These are phyloP conservation scores for Laticauda laticaudata DNA, from an alignment of 2,113 vertebrate species.

Conservation along the genomic window DNA sequence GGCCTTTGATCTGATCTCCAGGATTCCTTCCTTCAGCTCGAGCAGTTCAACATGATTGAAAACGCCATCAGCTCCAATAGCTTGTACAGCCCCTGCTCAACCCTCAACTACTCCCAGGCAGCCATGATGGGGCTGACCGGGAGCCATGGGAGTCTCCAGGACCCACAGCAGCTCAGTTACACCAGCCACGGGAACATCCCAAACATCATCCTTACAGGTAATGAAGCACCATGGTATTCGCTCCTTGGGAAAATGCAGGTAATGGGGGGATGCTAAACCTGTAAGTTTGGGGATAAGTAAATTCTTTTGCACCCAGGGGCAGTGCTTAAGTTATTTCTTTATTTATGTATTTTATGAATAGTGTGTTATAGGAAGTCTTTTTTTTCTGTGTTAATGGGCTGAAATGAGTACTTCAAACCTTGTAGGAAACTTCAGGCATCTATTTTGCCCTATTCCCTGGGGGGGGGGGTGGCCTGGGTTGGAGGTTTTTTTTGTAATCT, in stretches of 20 bases:
- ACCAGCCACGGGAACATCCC: constrained; percentile 92
- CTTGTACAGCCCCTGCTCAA: constrained; percentile 91
- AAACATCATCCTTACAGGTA: constrained; percentile 98
- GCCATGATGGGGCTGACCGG: constrained; percentile 97
- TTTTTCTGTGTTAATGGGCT: not conserved
- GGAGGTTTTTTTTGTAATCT: not conserved
- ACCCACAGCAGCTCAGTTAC: constrained; percentile 85
- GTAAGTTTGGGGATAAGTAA: not conserved
- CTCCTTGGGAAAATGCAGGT: fast-evolving
- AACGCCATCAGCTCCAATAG: constrained; percentile 88
- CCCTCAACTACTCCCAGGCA: constrained; percentile 96
- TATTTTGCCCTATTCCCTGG: not conserved
- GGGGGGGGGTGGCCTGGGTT: not conserved
- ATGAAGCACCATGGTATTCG: not conserved
- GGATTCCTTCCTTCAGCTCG: constrained; percentile 75
- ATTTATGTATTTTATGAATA: not conserved
- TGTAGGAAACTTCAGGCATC: not conserved
- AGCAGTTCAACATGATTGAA: constrained; percentile 99
- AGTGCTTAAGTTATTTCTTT: not conserved
- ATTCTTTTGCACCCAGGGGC: not conserved
- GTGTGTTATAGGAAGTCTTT: not conserved
- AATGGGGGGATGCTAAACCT: not conserved
- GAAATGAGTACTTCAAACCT: not conserved
- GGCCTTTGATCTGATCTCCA: not conserved
- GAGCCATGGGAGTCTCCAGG: constrained; percentile 82